phyloP scores from a whole-genome alignment of 2,888 invertebrate species.

The Entomobrya multifasciata region DNA sequence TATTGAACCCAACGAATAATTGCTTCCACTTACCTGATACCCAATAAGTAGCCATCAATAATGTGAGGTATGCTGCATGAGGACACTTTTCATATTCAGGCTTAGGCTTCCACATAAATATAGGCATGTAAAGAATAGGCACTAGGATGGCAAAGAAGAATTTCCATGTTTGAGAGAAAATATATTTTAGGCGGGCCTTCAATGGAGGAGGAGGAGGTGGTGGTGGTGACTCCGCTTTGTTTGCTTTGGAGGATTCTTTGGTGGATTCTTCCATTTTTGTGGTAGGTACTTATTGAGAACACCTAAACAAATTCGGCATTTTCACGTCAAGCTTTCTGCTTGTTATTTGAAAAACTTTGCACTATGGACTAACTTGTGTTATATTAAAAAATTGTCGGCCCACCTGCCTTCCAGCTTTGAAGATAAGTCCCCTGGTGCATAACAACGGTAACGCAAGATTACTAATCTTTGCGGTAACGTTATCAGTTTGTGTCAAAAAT shows the following conservation, averaged over 20 bases:
- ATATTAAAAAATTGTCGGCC: too few relatives aligned
- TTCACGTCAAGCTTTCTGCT: too few relatives aligned
- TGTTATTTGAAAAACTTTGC: too few relatives aligned
- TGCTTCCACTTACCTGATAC: slow-evolving; percentile 55
- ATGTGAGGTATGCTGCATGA: slow-evolving; percentile 63
- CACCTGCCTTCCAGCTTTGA: too few relatives aligned
- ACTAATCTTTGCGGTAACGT: too few relatives aligned
- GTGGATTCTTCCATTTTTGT: slow-evolving; percentile 1
- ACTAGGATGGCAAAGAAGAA: slow-evolving; percentile 38
- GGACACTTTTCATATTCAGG: slow-evolving; percentile 53
- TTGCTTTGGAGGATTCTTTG: too few relatives aligned
- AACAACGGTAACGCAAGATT: too few relatives aligned
- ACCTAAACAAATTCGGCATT: too few relatives aligned
- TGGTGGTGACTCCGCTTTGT: neutral
- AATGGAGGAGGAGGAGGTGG: neutral
- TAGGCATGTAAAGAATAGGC: slow-evolving; percentile 19
- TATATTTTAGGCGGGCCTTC: slow-evolving; percentile 4
- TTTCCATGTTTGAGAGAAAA: slow-evolving; percentile 51
- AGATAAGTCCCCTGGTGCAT: too few relatives aligned
- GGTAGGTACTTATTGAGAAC: neutral
- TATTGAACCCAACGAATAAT: too few relatives aligned
- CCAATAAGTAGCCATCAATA: slow-evolving; percentile 76
- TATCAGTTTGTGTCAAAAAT: too few relatives aligned
- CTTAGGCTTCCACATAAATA: slow-evolving; percentile 59
- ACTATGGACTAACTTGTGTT: too few relatives aligned